Base-by-base conservation (phyloP, 2,888 invertebrate genomes). In the Crocallis elinguaria region DNA sequence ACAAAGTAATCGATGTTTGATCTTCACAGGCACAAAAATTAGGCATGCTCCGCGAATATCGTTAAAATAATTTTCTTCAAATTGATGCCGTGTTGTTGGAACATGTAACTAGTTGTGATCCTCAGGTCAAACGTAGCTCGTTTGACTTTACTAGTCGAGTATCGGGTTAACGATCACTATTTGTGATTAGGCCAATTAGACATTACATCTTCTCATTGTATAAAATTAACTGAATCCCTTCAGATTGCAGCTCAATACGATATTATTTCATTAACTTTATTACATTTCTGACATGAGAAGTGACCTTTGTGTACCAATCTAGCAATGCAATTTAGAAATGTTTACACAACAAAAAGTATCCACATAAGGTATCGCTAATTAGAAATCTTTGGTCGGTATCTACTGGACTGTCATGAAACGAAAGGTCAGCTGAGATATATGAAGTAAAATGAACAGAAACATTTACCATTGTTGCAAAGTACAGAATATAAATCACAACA, bases 111-210 rank as follows among this genome's bases (percentile, higher is more conserved):
- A 58, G 55, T 45, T 55, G 62, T 54, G 64, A 66, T 60, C 65
- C 57, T 41, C 56, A 53, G 71, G 69, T 70, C 69, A 69, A 62
- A 56, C 59, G 39, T 41, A 37, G 58, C 63, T 63, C 53, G 64
- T 60, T 66, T 66, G 66, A 69, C 69, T 71, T 67, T 71, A 66
- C 66, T 55, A 56, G 38, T 52, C 33, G 42, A 52, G 53, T 62
- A 66, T 57, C 57, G 60, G 69, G 63, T 67, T 65, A 62, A 65
- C 67, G 66, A 73, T 71, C 63, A 58, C 62, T 53, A 64, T 70
- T 66, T 60, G 62, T 61, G 68, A 73, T 70, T 64, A 65, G 50
- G 64, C 63, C 65, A 64, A 68, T 70, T 68, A 64, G 60, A 56
- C 59, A 66, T 69, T 62, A 64, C 52, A 49, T 54, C 35, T 36